phyloP scores from a whole-genome alignment of 2,797 vertebrate genomes.

The Loris lydekkerianus region DNA sequence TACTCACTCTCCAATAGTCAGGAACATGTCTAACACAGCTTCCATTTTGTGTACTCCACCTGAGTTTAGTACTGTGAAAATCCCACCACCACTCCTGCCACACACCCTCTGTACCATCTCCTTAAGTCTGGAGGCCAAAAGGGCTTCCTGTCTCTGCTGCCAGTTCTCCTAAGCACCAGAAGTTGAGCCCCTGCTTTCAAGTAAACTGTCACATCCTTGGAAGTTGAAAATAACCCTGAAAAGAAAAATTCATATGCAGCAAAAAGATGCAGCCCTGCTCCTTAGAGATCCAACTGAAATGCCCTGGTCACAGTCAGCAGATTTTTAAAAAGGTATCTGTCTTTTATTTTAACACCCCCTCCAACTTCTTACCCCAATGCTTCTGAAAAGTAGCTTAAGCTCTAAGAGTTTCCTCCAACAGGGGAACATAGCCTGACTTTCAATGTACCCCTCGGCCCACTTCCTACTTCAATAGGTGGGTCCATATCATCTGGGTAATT shows the following conservation, averaged over 20 bases:
- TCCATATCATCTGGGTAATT: neutral
- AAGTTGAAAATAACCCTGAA: constrained; percentile 72
- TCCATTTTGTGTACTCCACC: constrained; percentile 19
- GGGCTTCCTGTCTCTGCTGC: neutral
- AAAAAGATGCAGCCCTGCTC: constrained; percentile 54
- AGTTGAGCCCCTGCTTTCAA: neutral
- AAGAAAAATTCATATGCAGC: constrained; percentile 64
- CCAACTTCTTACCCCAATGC: neutral
- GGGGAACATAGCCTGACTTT: neutral
- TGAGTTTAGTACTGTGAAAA: neutral
- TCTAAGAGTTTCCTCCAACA: constrained; percentile 49
- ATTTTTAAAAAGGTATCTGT: constrained; percentile 48
- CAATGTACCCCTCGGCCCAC: neutral
- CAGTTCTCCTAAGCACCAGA: neutral
- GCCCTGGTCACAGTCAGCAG: constrained; percentile 20
- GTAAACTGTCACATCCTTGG: constrained; percentile 49
- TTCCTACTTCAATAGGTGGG: constrained; percentile 40
- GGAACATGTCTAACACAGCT: constrained; percentile 6
- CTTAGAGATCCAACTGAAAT: constrained; percentile 61
- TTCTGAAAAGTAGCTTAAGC: constrained; percentile 59
- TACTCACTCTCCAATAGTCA: constrained; percentile 16
- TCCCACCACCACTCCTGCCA: neutral
- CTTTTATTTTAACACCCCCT: constrained; percentile 48
- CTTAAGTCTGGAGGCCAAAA: neutral
- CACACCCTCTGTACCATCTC: neutral